Percentiles rank a stretch among this genome's conserved stretches.
Conservation (phyloP, 2,888 invertebrate species). For the Phrixothrix hirtus region DNA sequence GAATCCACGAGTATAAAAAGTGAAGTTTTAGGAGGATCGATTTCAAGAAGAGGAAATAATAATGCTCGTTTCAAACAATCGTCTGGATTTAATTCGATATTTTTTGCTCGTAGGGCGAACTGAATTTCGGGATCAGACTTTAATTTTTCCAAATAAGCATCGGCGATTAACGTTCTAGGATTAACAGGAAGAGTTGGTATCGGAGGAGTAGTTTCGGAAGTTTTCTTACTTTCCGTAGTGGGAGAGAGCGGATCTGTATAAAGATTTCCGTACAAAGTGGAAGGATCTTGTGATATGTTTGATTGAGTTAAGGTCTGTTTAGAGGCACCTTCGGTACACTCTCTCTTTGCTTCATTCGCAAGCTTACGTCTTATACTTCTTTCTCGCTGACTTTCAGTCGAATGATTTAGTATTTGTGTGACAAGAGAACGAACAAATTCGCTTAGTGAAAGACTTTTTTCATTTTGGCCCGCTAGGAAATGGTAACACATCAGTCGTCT, state of each 20-base stretch:
- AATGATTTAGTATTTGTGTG: slow-evolving; percentile 80
- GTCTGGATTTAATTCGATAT: slow-evolving; percentile 85
- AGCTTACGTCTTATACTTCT: slow-evolving; percentile 50
- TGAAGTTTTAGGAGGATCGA: slow-evolving; percentile 84
- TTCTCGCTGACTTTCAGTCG: slow-evolving; percentile 58
- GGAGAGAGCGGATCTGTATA: slow-evolving; percentile 45
- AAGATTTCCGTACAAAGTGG: slow-evolving; percentile 48
- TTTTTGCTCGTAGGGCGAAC: slow-evolving; percentile 75
- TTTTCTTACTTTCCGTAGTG: slow-evolving; percentile 41
- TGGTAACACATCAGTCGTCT: slow-evolving; percentile 83
- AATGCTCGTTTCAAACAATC: slow-evolving; percentile 89
- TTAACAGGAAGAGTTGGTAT: slow-evolving; percentile 60
- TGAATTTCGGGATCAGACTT: slow-evolving; percentile 80
- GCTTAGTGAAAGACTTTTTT: slow-evolving; percentile 81
- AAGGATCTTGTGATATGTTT: slow-evolving; percentile 42
- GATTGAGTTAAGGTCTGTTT: slow-evolving; percentile 26
- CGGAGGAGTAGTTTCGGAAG: slow-evolving; percentile 51
- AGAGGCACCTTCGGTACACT: slow-evolving; percentile 13
- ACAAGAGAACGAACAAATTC: slow-evolving; percentile 85
- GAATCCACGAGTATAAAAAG: slow-evolving; percentile 89
- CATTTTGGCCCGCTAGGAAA: slow-evolving; percentile 84
- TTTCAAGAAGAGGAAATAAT: slow-evolving; percentile 82
- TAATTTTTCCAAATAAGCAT: slow-evolving; percentile 79
- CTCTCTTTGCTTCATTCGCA: slow-evolving; percentile 38
- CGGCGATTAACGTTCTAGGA: slow-evolving; percentile 69